Base-by-base conservation (phyloP, 2,797 vertebrate species). In the Diglossa cyanea region DNA sequence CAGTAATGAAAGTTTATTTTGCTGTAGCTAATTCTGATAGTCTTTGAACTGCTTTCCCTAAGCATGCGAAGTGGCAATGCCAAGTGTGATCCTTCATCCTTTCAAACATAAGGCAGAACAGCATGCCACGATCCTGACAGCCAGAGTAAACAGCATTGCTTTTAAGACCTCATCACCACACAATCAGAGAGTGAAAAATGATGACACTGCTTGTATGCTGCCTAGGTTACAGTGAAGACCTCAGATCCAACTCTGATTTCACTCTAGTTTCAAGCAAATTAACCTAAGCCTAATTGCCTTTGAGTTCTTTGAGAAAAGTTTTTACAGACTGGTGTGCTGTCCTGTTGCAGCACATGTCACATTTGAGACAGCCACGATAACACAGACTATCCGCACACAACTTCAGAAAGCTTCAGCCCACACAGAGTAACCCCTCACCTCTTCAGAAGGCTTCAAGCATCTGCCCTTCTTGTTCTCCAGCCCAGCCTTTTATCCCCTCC, bases 191-290 rank as follows among this genome's bases (percentile, higher is more conserved):
- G 94, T 93, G 96, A 98, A 97, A 97, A 96, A 97, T 97, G 97
- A 98, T 77, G 58, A 60, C 39, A 28, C 58, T 19, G 25, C 25
- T 18, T 60, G 11, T 58, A 13, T 39, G 9, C 11, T 39, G 57
- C 35, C 25, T 39, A 60, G 25, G 17, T 76, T 94, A 81, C 91
- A 83, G 40, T 98, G 97, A 96, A 93, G 96, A 98, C 94, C 18
- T 95, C 93, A 98, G 97, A 98, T 98, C 97, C 97, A 98, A 98
- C 96, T 98, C 97, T 98, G 98, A 98, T 98, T 95, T 97, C 93
- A 95, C 95, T 97, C 58, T 72, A 3, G 35, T 84, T 92, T 88
- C 61, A 80, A 76, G 48, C 50, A 63, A 31, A 66, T 73, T 47
- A 70, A 79, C 25, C 20, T 26, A 50, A 68, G 55, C 60, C 45